These are phyloP conservation scores for Siphonodentalium dalli DNA, from an alignment of 2,888 invertebrate genomes.

Conservation along the genomic window DNA sequence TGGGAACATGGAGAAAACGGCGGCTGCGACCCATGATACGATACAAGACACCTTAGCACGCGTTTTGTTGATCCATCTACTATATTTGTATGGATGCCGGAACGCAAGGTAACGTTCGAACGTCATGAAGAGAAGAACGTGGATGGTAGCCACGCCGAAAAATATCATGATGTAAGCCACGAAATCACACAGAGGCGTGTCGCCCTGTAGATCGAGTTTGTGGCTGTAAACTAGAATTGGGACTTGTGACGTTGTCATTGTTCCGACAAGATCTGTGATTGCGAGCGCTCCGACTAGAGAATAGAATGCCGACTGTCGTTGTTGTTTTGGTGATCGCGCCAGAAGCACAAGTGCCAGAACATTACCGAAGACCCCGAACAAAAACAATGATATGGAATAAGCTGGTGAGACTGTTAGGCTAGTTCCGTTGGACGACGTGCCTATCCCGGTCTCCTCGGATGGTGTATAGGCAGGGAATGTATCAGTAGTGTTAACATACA, in stretches of 20 bases:
- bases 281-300: not conserved
- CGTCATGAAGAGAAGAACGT: not conserved
- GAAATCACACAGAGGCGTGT: not conserved
- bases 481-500: no score
- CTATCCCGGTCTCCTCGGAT: no score
- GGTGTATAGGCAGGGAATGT: no score
- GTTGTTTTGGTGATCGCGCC: not conserved
- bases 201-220: not conserved
- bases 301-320: not conserved
- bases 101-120: not conserved
- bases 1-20: not conserved
- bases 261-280: not conserved
- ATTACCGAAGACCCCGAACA: not conserved
- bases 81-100: constrained; percentile 1
- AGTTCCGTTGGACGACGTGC: no score
- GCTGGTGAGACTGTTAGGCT: no score
- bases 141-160: not conserved
- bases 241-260: not conserved
- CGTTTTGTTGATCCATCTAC: not conserved
- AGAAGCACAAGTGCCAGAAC: not conserved
- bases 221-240: not conserved
- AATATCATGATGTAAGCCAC: not conserved
- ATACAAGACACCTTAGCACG: not conserved
- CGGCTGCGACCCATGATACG: not conserved
- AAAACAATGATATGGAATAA: not conserved